phyloP scores from a whole-genome alignment of 2,797 vertebrate species.

The Eospalax fontanierii region DNA sequence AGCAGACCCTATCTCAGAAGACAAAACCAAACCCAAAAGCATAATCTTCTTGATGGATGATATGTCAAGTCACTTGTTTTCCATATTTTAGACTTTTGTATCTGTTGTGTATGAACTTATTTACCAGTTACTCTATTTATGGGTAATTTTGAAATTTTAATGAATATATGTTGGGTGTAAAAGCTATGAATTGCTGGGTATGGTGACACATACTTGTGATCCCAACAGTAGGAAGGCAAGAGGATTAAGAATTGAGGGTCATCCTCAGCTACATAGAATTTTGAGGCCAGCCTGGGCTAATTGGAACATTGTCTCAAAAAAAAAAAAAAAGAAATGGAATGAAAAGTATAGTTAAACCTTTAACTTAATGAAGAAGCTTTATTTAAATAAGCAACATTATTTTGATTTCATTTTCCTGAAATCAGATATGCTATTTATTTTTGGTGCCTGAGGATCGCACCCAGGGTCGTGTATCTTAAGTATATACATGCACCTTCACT shows the following conservation, averaged over 20 bases:
- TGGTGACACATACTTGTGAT: neutral
- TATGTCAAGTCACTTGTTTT: conserved; percentile 62
- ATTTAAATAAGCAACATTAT: neutral
- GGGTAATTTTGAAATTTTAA: conserved; percentile 48
- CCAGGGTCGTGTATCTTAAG: neutral
- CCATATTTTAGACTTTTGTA: conserved; percentile 48
- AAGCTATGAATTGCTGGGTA: neutral
- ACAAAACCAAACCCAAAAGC: neutral
- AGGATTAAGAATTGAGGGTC: neutral
- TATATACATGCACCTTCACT: neutral
- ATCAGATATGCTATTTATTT: conserved; percentile 36
- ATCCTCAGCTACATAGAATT: neutral
- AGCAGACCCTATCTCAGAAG: neutral
- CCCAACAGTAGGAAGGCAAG: neutral
- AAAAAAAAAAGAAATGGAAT: neutral
- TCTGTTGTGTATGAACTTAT: neutral
- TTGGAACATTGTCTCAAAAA: neutral
- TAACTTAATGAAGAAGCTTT: conserved; percentile 9
- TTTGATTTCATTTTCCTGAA: neutral
- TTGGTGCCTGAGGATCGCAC: neutral
- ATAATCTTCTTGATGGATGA: conserved; percentile 59
- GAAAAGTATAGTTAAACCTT: neutral
- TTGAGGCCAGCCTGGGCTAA: neutral
- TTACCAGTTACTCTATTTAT: conserved; percentile 24
- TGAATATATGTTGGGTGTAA: conserved; percentile 35